These are phyloP conservation scores for Callorhinus ursinus DNA, from an alignment of 2,113 vertebrate genomes.

Conservation along the genomic window DNA sequence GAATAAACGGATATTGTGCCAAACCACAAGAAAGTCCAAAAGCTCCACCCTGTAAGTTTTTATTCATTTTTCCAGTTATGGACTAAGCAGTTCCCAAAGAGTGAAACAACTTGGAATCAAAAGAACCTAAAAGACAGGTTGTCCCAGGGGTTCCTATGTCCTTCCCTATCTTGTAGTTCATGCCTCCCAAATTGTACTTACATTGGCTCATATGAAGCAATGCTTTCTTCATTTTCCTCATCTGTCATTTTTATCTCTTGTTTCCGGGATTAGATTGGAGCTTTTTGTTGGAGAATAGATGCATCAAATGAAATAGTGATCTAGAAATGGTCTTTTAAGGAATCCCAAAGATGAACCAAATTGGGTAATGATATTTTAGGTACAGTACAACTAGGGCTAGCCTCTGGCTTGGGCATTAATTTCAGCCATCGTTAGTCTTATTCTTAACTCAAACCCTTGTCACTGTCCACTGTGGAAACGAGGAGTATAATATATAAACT, in stretches of 20 bases:
- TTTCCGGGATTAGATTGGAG: not conserved
- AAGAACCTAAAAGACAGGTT: not conserved
- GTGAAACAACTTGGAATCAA: not conserved
- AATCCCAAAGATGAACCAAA: not conserved
- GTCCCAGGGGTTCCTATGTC: not conserved
- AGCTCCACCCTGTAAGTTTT: constrained; percentile 69
- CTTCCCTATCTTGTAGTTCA: not conserved
- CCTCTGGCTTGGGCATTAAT: not conserved
- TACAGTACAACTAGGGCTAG: not conserved
- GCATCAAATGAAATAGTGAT: not conserved
- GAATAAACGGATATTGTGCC: constrained; percentile 77
- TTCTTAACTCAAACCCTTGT: not conserved
- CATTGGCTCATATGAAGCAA: not conserved
- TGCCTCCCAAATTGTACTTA: not conserved
- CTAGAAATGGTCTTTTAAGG: constrained; percentile 34
- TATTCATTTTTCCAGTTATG: not conserved
- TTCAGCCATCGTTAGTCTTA: not conserved
- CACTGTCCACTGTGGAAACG: not conserved
- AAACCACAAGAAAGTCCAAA: constrained; percentile 79
- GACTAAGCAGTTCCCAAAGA: not conserved
- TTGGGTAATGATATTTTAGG: not conserved
- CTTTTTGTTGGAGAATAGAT: not conserved
- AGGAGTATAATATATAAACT: not conserved
- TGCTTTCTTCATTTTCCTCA: not conserved
- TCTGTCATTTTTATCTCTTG: not conserved